Evolutionary conservation across 2,797 vertebrate genomes (phyloP).

Genomic region (Avahi laniger): DNA sequence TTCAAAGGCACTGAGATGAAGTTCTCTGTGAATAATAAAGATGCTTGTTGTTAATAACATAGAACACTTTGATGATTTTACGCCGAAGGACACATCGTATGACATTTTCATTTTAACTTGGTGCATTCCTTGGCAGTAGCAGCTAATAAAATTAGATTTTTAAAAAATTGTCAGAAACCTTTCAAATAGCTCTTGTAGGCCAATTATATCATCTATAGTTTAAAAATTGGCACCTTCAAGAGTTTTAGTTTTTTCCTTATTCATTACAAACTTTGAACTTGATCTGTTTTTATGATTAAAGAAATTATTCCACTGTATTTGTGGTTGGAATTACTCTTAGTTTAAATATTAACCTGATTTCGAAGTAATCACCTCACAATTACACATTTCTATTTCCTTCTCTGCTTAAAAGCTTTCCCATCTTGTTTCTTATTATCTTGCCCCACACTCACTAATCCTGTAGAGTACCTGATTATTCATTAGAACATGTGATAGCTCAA

Average conservation of each 20-base stretch:
- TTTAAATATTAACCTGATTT: constrained; percentile 38
- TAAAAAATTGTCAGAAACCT: constrained; percentile 19
- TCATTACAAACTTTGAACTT: constrained; percentile 50
- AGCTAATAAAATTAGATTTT: constrained; percentile 66
- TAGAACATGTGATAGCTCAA: constrained; percentile 62
- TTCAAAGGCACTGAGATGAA: constrained; percentile 60
- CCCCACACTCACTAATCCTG: constrained; percentile 13
- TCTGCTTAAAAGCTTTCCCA: constrained; percentile 59
- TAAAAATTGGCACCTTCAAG: constrained; percentile 68
- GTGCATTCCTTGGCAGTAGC: constrained; percentile 73
- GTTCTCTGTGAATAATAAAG: constrained; percentile 55
- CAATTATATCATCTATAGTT: constrained; percentile 50
- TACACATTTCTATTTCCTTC: constrained; percentile 50
- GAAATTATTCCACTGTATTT: constrained; percentile 38
- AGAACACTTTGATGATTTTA: constrained; percentile 61
- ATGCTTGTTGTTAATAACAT: constrained; percentile 51
- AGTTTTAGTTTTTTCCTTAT: constrained; percentile 70
- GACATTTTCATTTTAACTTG: constrained; percentile 69
- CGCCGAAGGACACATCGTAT: constrained; percentile 56
- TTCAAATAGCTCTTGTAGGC: constrained; percentile 72
- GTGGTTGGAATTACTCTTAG: constrained; percentile 52
- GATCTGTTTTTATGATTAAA: not conserved
- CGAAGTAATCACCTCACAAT: constrained; percentile 52
- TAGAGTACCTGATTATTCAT: constrained; percentile 55
- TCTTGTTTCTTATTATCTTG: not conserved